Base-by-base conservation (phyloP, 2,797 vertebrate genomes). In the Siniperca undulata region DNA sequence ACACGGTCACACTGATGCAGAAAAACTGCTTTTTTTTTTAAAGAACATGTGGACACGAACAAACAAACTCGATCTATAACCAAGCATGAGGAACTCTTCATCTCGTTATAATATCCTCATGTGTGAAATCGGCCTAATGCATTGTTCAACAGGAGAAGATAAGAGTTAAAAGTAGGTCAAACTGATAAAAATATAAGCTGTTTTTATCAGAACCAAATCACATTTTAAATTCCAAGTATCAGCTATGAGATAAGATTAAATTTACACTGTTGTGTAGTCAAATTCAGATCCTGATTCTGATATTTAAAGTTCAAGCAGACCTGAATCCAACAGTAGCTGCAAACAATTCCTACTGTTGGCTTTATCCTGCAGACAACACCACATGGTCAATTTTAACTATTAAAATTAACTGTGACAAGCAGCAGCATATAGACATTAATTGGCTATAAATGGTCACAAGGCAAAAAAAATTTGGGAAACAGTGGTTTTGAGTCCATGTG, bases 111-210 rank as follows among this genome's bases (percentile, higher is more conserved):
- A 68, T 0, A 64, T 73, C 65, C 22, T n/a, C 14, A 30, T 12
- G 74, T 14, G 66, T 81, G 67, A 78, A 76, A 85, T 60, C 17
- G 7, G 46, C n/a, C 72, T 11, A n/a, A n/a, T 8, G 52, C 24
- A 62, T 34, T 56, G 61, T 71, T 68, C 38, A 59, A 24, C 8
- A 12, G 38, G 22, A 68, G 59, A 17, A 74, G 80, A 88, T 83
- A 73, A 44, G 38, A 81, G 9, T 64, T 59, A 42, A 52, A 91
- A 82, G 59, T 74, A 13, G 86, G 88, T 75, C 84, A 61, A 64
- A 74, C 0, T 10, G 74, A 80, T 56, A 22, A 34, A 79, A 74
- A 72, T 46, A 42, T 40, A 5, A 46, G 9, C 22, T 9, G 12
- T 34, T 30, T 69, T 50, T 11, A 58, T 66, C 30, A 19, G 16